These are phyloP conservation scores for Bos indicus DNA, from an alignment of 2,113 vertebrate genomes.

Conservation along the genomic window DNA sequence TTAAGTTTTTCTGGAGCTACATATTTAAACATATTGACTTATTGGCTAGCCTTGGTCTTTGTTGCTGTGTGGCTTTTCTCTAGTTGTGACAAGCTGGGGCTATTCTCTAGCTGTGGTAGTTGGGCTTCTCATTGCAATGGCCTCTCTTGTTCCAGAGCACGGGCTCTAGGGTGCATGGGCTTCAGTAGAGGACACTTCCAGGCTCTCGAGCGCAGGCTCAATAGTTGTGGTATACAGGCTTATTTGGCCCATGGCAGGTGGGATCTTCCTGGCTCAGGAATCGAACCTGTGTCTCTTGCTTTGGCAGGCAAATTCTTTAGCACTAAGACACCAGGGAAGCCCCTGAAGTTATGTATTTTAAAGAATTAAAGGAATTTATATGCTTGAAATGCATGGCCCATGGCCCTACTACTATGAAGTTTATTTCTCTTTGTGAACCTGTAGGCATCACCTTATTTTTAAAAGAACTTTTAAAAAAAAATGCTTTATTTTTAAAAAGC, in stretches of 20 bases:
- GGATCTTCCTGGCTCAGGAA: neutral
- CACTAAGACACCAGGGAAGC: neutral
- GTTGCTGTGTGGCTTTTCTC: neutral
- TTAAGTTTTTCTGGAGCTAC: neutral
- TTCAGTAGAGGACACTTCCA: neutral
- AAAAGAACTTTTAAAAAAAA: neutral
- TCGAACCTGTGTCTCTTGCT: neutral
- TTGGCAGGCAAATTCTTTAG: neutral
- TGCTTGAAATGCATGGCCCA: neutral
- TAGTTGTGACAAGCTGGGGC: neutral
- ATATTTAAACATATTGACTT: neutral
- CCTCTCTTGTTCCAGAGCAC: neutral
- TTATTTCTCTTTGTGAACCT: neutral
- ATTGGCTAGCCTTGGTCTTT: neutral
- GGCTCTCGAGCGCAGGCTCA: neutral
- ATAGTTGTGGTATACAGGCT: neutral
- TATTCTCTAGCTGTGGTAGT: accelerated
- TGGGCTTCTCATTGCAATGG: neutral
- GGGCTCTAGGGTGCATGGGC: neutral
- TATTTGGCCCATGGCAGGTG: neutral
- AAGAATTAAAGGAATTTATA: neutral
- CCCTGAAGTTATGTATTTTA: neutral
- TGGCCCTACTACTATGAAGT: neutral
- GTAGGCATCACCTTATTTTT: neutral
- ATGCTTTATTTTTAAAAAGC: neutral